Percentiles rank a stretch among this genome's conserved stretches.
phyloP scores from a whole-genome alignment of 2,797 vertebrate species.

The Cirrhinus molitorella region DNA sequence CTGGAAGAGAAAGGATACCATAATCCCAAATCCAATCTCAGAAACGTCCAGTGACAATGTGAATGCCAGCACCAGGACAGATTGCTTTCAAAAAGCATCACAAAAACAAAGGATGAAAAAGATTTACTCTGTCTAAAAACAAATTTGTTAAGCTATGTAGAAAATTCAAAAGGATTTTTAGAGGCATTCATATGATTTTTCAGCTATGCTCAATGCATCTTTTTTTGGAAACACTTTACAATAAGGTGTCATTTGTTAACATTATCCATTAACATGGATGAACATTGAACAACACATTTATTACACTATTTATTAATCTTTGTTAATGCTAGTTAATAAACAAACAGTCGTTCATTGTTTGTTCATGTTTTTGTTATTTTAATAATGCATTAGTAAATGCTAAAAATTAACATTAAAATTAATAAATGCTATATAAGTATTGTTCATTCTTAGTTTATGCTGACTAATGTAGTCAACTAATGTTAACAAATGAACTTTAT shows the following conservation, averaged over 20 bases:
- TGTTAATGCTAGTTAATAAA: too few relatives aligned
- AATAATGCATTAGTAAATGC: too few relatives aligned
- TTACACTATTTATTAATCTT: too few relatives aligned
- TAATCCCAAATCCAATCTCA: constrained; percentile 42
- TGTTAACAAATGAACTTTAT: too few relatives aligned
- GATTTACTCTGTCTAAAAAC: background rate
- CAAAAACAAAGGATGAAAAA: background rate
- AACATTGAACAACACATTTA: too few relatives aligned
- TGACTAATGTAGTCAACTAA: too few relatives aligned
- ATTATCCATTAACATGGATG: too few relatives aligned
- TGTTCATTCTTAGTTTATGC: too few relatives aligned
- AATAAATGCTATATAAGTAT: too few relatives aligned
- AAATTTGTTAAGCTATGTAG: background rate
- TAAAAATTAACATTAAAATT: too few relatives aligned
- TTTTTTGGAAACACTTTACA: background rate
- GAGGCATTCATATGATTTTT: background rate
- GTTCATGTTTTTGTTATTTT: too few relatives aligned
- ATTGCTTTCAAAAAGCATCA: constrained; percentile 35
- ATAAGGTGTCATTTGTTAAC: background rate
- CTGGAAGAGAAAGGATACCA: constrained; percentile 11
- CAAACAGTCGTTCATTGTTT: too few relatives aligned
- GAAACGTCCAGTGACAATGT: constrained; percentile 18
- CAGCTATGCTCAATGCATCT: background rate
- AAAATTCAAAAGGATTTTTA: background rate
- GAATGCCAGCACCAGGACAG: constrained; percentile 5